Base-by-base conservation (phyloP, 2,797 vertebrate species). In the Margarornis squamiger region DNA sequence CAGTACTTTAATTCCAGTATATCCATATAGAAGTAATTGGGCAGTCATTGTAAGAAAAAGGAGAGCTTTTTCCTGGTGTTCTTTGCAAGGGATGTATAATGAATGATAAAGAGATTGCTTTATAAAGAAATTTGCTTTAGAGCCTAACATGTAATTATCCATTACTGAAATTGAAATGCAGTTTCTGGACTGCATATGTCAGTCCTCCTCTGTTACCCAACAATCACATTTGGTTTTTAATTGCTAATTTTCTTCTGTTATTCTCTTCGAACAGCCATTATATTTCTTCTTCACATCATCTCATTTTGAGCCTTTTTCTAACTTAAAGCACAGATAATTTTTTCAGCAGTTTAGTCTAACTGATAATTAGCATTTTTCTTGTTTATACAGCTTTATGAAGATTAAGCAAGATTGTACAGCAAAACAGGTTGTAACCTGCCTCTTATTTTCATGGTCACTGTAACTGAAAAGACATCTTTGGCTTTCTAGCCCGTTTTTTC, bases 211-310 rank as follows among this genome's bases (percentile, higher is more conserved):
- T 91, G 49, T 80, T 93, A 71, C 51, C 12, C 70, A 86, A 93
- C 58, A 86, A 14, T 75, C 43, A 70, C 29, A 14, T 80, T 86
- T 57, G 4, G 3, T 26, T 92, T 80, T 76, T 86, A 88, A 91
- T 95, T 87, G 39, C 23, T 93, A 81, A 88, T 96, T 93, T 96
- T 38, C 32, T 84, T 95, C 58, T 70, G 38, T 39, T 39, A 15
- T 85, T 91, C 52, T 59, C 55, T 85, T 77, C 36, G 27, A 30
- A 66, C 8, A 54, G 22, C 21, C 16, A 21, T 82, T 84, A 3
- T 46, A 73, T 74, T 84, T 88, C 43, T 49, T 81, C n/a, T 81
- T 83, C 48, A 72, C 21, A 15, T 88, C 12, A 63, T 88, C 58
- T 65, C 19, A 38, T 77, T 86, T 86, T 83, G 15, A 36, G 5